These are phyloP conservation scores for Artemia sinica DNA, from an alignment of 2,888 invertebrate genomes.

Conservation along the genomic window DNA sequence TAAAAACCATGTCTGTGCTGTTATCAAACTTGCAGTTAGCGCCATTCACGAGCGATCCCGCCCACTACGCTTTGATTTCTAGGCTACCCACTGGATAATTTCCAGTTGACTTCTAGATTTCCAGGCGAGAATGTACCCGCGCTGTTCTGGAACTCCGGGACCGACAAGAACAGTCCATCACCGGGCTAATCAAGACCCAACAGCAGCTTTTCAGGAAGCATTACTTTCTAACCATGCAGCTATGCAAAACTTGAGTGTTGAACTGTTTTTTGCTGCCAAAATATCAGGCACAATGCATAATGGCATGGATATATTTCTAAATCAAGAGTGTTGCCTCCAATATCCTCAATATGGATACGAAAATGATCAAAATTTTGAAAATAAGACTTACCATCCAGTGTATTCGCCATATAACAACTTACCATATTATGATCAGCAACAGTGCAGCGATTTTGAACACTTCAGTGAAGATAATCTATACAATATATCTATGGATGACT, in stretches of 20 bases:
- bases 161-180: constrained; percentile 2
- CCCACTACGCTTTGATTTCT: too few species aligned
- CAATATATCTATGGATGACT: background rate
- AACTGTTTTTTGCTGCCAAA: background rate
- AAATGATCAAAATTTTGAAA: background rate
- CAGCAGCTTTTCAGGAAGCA: background rate
- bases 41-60: too few species aligned
- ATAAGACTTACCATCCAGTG: background rate
- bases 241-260: constrained; percentile 6
- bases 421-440: too few species aligned
- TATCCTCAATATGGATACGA: background rate
- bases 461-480: background rate
- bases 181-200: constrained; percentile 2
- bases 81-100: too few species aligned
- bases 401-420: too few species aligned
- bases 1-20: too few species aligned
- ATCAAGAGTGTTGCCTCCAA: background rate
- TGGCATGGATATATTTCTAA: background rate
- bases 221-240: background rate
- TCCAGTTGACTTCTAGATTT: too few species aligned
- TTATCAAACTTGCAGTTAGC: too few species aligned
- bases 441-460: background rate
- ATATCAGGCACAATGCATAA: background rate
- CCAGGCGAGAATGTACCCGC: background rate
- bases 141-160: background rate